Evolutionary conservation across 2,113 vertebrate genomes (phyloP).

Genomic region (Cariama cristata): DNA sequence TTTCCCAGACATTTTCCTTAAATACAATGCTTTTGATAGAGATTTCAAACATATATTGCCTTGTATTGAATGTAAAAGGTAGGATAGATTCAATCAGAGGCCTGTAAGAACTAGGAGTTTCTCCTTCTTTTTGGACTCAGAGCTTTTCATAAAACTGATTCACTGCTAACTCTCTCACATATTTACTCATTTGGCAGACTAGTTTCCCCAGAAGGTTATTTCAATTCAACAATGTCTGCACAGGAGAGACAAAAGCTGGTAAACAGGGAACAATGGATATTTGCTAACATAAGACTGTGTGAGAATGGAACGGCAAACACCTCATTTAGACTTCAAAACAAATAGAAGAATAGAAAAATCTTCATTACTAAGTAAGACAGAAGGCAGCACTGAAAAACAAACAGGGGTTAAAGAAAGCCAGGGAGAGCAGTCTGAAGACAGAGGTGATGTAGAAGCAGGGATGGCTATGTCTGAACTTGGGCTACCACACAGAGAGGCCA

Average conservation of each 20-base stretch:
- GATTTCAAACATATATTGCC: neutral
- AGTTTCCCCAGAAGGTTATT: constrained; percentile 25
- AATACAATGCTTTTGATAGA: neutral
- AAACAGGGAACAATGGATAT: constrained; percentile 17
- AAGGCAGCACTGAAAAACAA: neutral
- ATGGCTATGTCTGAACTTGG: neutral
- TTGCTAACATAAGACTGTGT: neutral
- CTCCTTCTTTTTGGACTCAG: neutral
- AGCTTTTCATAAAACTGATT: constrained; percentile 36
- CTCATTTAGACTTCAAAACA: neutral
- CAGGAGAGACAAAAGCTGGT: constrained; percentile 43
- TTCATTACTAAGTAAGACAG: neutral
- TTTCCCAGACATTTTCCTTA: neutral
- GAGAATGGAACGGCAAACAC: constrained; percentile 49
- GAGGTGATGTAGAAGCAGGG: neutral
- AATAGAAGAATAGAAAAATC: constrained; percentile 12
- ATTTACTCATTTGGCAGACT: constrained; percentile 57
- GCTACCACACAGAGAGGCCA: neutral
- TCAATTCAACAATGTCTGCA: constrained; percentile 36
- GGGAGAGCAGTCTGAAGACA: neutral
- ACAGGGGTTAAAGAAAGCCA: neutral
- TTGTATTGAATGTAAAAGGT: neutral
- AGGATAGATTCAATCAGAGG: neutral
- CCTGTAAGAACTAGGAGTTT: neutral
- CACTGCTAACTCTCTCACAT: neutral